Conservation (phyloP, 1,140 invertebrate genomes). For the Anoplolepis gracilipes region DNA sequence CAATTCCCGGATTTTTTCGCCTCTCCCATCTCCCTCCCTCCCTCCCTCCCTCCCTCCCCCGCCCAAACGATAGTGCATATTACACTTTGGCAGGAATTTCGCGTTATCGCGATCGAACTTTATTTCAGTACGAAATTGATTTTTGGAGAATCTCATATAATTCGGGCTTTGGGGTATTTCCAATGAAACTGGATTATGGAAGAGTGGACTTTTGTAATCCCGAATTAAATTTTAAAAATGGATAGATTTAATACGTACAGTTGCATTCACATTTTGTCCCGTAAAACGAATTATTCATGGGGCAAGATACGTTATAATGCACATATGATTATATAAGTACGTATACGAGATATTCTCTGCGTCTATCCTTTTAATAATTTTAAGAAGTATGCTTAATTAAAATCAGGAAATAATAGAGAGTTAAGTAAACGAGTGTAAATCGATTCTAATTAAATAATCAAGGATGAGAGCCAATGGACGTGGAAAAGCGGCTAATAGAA, state of each 20-base stretch:
- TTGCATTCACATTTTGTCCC: not conserved
- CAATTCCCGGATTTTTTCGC: constrained; percentile 10
- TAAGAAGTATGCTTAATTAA: not conserved
- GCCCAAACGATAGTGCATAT: constrained; percentile 11
- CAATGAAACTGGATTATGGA: constrained; percentile 3
- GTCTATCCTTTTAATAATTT: not conserved
- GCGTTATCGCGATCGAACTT: constrained; percentile 37
- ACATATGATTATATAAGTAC: not conserved
- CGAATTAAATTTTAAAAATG: constrained; percentile 33
- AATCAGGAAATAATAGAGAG: constrained; percentile 26
- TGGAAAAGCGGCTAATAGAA: constrained; percentile 42
- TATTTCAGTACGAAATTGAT: constrained; percentile 43
- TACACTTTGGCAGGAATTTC: constrained; percentile 40
- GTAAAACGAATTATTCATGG: not conserved
- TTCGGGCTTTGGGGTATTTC: not conserved
- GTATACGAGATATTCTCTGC: not conserved
- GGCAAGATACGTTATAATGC: not conserved
- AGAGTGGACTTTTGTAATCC: constrained; percentile 8
- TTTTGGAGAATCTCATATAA: constrained; percentile 26
- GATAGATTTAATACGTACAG: not conserved
- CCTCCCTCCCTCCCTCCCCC: no score
- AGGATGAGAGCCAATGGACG: not conserved
- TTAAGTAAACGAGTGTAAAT: constrained; percentile 30
- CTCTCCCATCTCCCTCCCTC: not conserved
- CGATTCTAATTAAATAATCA: constrained; percentile 53